Evolutionary conservation across 2,113 vertebrate genomes (phyloP), one percentile per base, ranked within the genome.

Genomic region (Polypterus bichir): DNA sequence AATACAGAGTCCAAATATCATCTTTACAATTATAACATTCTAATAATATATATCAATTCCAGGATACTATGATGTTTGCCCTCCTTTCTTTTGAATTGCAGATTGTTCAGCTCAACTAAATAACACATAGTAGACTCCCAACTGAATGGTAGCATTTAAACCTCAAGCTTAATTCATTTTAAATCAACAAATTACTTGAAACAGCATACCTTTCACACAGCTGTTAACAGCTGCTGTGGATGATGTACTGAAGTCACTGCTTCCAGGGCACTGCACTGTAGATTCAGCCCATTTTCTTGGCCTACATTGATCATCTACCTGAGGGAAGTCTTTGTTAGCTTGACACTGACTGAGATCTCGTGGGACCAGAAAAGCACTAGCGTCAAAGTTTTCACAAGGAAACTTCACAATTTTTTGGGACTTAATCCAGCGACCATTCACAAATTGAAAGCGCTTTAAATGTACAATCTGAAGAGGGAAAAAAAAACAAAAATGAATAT

Each of bases 321-420:
- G 88, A 10, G 78, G 76, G 2, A 60, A 76, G 45, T 76, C 64
- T 74, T 75, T 75, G 76, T 82, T 86, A 64, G 47, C 76, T 45
- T 78, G 82, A 71, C 79, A 83, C 60, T 86, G 74, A 72, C 78
- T 77, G 0, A 85, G 81, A 69, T 93, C 91, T 80, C 88, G 87
- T 54, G 94, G 94, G 65, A 93, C 91, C 83, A 99, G 79, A 76
- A 98, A 98, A 72, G 92, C 92, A 82, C 92, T 90, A 62, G 96
- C 95, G 78, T 99, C 92, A 73, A 98, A 98, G 55, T 70, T 90
- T 77, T 92, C 89, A 54, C 89, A 68, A 11, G 93, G 96, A 71
- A 99, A 98, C 77, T 98, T 97, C 62, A 98, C 95, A 5, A 99
- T 99, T 82, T 99, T 99, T 79, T 99, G 96, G 45, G 95, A 99